phyloP scores from a whole-genome alignment of 37 sponge, comb jelly and placozoan genomes.

The Halisarca cf. caerulea region DNA sequence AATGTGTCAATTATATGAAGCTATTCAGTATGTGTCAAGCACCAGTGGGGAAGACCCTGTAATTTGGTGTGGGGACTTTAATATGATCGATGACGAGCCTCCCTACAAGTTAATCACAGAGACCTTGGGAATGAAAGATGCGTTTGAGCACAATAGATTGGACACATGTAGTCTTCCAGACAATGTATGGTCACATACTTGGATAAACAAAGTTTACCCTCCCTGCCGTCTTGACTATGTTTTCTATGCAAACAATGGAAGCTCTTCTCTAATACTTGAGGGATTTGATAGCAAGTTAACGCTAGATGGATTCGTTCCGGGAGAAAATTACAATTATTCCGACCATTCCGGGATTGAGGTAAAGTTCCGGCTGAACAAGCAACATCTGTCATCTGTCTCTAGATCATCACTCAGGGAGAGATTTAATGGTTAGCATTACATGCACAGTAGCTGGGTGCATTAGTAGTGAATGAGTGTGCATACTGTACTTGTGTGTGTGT shows the following conservation, averaged over 20 bases:
- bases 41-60: slow-evolving; percentile 54
- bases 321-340: slow-evolving; percentile 59
- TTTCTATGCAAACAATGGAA: slow-evolving; percentile 42
- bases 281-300: slow-evolving; percentile 5
- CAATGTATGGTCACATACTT: slow-evolving; percentile 49
- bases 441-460: too few species aligned
- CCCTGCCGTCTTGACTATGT: slow-evolving; percentile 73
- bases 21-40: slow-evolving; percentile 46
- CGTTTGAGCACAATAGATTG: slow-evolving; percentile 24
- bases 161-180: slow-evolving; percentile 56
- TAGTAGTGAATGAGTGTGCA: neutral
- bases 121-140: slow-evolving; percentile 55
- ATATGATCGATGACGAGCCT: slow-evolving; percentile 51
- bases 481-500: slow-evolving; percentile 4
- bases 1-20: slow-evolving; percentile 55
- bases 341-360: slow-evolving; percentile 79
- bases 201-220: neutral
- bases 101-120: slow-evolving; percentile 58
- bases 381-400: too few species aligned
- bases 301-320: slow-evolving; percentile 61
- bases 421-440: too few species aligned
- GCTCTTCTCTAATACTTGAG: slow-evolving; percentile 1
- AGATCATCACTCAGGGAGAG: too few species aligned
- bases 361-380: slow-evolving; percentile 3
- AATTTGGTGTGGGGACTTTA: slow-evolving; percentile 74